A percentile compares a stretch with the other conserved stretches of the same genome.
Evolutionary conservation across 2,113 vertebrate genomes (phyloP).

Genomic region (Rostratula benghalensis): DNA sequence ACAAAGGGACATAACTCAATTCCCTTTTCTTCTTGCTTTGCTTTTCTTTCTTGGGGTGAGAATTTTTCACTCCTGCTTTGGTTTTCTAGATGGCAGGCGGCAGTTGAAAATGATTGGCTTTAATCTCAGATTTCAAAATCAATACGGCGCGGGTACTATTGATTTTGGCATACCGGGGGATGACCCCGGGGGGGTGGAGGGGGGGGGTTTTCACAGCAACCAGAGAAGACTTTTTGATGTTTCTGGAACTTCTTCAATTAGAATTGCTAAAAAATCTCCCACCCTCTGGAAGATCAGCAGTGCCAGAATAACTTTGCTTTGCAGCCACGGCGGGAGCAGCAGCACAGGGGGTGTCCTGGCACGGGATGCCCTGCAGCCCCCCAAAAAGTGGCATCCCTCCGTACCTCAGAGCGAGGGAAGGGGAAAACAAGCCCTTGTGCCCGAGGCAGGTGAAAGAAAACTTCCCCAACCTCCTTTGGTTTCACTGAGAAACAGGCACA

Average conservation of each 20-base stretch:
- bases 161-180: slow-evolving; percentile 40
- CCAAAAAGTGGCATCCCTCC: not conserved
- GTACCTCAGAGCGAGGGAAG: not conserved
- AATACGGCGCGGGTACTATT: slow-evolving; percentile 9
- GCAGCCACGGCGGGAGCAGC: not conserved
- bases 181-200: not conserved
- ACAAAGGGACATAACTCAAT: slow-evolving; percentile 29
- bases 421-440: not conserved
- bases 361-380: not conserved
- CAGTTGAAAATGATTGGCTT: slow-evolving; percentile 24
- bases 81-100: slow-evolving; percentile 4
- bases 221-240: slow-evolving; percentile 36
- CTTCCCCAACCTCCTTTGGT: not conserved
- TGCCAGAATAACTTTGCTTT: not conserved
- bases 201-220: slow-evolving; percentile 16
- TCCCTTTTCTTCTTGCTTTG: not conserved
- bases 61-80: not conserved
- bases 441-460: not conserved
- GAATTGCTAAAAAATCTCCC: slow-evolving; percentile 29
- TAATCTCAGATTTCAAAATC: slow-evolving; percentile 63
- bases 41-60: not conserved
- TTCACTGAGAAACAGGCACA: not conserved
- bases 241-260: slow-evolving; percentile 38
- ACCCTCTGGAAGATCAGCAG: not conserved
- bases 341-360: not conserved